Evolutionary conservation across 2,888 invertebrate genomes (phyloP).

Genomic region (Anagyrus pseudococci): DNA sequence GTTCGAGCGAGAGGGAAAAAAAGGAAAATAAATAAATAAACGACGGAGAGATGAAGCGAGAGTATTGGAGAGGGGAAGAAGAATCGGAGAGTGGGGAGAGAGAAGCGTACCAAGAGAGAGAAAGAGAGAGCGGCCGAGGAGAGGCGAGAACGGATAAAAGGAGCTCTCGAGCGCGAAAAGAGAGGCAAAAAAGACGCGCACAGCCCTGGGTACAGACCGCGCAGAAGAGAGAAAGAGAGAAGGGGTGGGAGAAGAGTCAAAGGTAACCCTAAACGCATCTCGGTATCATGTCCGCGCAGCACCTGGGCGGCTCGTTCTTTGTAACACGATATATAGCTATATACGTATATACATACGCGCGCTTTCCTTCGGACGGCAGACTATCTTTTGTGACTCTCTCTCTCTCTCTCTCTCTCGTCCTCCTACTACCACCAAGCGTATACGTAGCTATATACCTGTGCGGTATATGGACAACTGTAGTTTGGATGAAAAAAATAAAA

Average conservation of each 20-base stretch:
- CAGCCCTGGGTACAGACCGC: no score
- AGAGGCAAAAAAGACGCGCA: neutral
- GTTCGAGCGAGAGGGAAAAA: conserved; percentile 22
- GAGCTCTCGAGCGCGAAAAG: neutral
- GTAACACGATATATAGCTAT: conserved; percentile 52
- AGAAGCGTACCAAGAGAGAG: conserved; percentile 24
- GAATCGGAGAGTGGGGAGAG: no score
- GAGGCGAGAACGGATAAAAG: neutral
- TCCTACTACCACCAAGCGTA: neutral
- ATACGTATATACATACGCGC: neutral
- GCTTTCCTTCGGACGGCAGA: neutral
- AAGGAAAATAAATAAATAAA: conserved; percentile 2
- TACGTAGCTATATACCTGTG: neutral
- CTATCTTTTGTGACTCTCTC: neutral
- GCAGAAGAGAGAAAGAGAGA: neutral
- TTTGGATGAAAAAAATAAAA: neutral
- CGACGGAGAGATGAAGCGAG: neutral
- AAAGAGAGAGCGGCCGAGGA: conserved; percentile 3
- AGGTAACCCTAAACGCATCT: conserved; percentile 58
- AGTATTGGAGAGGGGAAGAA: no score
- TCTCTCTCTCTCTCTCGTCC: neutral
- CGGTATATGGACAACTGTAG: conserved; percentile 27
- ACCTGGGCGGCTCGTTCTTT: conserved; percentile 59
- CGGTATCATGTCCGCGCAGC: conserved; percentile 57
- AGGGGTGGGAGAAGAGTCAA: conserved; percentile 39